Evolutionary conservation across 2,113 vertebrate species (phyloP), one percentile per base, ranked within the genome.

Genomic region (Danio rerio): DNA sequence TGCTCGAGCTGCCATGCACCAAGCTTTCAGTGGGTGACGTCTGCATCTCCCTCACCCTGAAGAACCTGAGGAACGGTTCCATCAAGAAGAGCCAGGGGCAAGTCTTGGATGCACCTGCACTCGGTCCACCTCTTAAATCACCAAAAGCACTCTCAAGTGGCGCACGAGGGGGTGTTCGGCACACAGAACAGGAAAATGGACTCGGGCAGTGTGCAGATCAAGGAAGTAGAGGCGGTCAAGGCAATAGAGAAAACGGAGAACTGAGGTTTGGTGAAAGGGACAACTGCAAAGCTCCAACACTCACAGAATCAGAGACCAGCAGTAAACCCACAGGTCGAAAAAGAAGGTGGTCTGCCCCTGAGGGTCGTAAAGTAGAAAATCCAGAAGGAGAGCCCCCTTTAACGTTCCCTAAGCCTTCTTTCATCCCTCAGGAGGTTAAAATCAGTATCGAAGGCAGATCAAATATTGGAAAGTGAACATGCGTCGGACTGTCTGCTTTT

Each of bases 361-460:
- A 99, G 91, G 95, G 96, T 84, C 95, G 98, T 59, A 97, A 98
- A 93, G 93, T 98, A 90, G 98, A 98, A 93, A 97, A 95, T 90
- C 90, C 92, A 0, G 97, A 99, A 88, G 96, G 97, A 84, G 98
- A 99, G 90, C 96, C 95, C 7, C 97, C 97, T 78, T 93, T 96
- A 94, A 96, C 95, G 94, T 96, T 98, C 90, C 96, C 97, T 82
- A 98, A 96, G 92, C 96, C 96, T 92, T 96, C 96, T 88, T 98
- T 99, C 89, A 96, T 99, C 94, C 95, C 98, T 94, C 96, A 98
- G 88, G 96, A 98, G 95, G 94, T 99, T 92, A 99, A 99, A 93
- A 96, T 98, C 93, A 97, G 96, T 95, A 99, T 99, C 73, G 98
- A 99, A 95, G 98, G 98, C 92, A 95, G 96, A 91, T 99, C 98